A percentile compares a stretch with the other conserved stretches of the same genome.
Evolutionary conservation across 2,888 invertebrate species (phyloP).

Genomic region (Lampropteryx suffumata): DNA sequence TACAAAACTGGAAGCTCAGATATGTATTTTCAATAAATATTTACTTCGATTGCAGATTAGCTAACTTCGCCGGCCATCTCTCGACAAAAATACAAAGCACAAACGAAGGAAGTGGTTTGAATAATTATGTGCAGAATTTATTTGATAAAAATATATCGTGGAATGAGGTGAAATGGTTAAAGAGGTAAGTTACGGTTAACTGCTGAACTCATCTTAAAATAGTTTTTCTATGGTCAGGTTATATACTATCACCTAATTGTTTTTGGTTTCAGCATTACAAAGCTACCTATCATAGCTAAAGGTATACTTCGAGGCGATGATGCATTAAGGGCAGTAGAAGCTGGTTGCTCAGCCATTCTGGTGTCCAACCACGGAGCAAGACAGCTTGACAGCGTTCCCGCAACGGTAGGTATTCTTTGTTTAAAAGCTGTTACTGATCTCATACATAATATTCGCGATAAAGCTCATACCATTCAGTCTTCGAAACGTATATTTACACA

Average conservation of each 20-base stretch:
- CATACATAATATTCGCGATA: not conserved
- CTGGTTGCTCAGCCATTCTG: conserved; percentile 90
- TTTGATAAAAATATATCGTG: conserved; percentile 93
- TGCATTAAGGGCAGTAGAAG: conserved; percentile 88
- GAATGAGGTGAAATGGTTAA: conserved; percentile 94
- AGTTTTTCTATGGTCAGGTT: no score
- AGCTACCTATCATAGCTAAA: conserved; percentile 92
- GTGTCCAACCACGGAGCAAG: conserved; percentile 98
- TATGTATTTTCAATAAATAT: not conserved
- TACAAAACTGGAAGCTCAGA: no score
- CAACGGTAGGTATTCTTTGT: conserved; percentile 89
- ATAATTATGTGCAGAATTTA: conserved; percentile 88
- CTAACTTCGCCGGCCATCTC: conserved; percentile 88
- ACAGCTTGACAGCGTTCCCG: conserved; percentile 93
- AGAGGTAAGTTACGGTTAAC: conserved; percentile 71
- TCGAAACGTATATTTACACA: no score
- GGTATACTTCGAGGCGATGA: conserved; percentile 94
- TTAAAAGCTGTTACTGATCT: no score
- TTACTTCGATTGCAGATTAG: conserved; percentile 82
- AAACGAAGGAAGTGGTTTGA: conserved; percentile 88
- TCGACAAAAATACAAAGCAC: conserved; percentile 74
- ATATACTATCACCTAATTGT: no score
- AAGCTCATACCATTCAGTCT: no score
- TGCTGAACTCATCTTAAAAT: no score
- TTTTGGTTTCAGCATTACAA: conserved; percentile 82